phyloP scores from a whole-genome alignment of 2,888 invertebrate genomes.

The Eledona agricola region DNA sequence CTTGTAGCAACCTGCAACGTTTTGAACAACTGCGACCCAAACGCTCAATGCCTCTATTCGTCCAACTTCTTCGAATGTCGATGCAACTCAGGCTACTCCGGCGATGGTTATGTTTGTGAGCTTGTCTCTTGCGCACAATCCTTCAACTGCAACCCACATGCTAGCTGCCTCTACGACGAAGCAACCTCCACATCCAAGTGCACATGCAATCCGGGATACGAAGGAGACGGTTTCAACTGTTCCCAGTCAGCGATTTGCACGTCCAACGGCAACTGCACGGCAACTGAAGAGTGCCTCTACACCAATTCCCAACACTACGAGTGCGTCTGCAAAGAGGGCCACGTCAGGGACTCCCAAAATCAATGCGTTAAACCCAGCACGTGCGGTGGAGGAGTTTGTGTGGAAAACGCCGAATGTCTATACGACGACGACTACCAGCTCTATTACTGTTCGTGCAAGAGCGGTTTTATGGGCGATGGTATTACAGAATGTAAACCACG shows the following conservation, averaged over 20 bases:
- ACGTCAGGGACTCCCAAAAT: conserved; percentile 70
- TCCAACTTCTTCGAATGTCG: conserved; percentile 72
- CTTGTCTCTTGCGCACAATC: conserved; percentile 67
- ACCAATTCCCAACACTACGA: conserved; percentile 70
- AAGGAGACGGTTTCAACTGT: conserved; percentile 85
- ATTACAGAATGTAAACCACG: conserved; percentile 69
- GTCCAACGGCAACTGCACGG: conserved; percentile 72
- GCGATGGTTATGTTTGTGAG: conserved; percentile 82
- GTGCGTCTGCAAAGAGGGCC: conserved; percentile 83
- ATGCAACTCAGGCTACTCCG: conserved; percentile 85
- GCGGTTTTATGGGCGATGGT: conserved; percentile 82
- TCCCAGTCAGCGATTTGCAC: conserved; percentile 65
- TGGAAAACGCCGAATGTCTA: conserved; percentile 77
- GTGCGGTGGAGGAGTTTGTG: conserved; percentile 73
- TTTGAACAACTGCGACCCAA: conserved; percentile 80
- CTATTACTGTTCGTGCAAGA: conserved; percentile 83
- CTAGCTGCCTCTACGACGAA: conserved; percentile 77
- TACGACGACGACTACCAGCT: conserved; percentile 73
- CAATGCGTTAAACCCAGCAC: conserved; percentile 68
- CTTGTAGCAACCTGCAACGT: conserved; percentile 67
- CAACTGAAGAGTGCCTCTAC: conserved; percentile 77
- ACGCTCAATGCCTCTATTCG: conserved; percentile 79
- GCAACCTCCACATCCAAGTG: conserved; percentile 73
- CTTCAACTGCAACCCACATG: conserved; percentile 77
- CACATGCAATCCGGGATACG: conserved; percentile 81